Evolutionary conservation across 2,888 invertebrate species (phyloP), one percentile per base, ranked within the genome.

Genomic region (Eupithecia subfuscata): DNA sequence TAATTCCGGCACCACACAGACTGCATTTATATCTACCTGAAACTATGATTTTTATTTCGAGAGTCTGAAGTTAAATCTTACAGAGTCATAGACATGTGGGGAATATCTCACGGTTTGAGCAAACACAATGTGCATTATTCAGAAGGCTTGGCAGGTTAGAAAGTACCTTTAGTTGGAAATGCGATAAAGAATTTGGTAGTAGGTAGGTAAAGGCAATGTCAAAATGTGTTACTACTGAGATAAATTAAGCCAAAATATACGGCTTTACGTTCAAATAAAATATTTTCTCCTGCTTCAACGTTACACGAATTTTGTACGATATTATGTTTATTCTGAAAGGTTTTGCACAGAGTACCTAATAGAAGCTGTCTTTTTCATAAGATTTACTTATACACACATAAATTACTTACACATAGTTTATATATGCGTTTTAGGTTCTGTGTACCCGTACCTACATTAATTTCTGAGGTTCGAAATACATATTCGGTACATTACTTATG

Each of bases 51-150:
- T 18, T 48, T 48, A 48, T 48, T 18, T 48, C 18, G 48, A 63
- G 22, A 63, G 7, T 14, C 22, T 25, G 14, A 14, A 63, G 25
- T 25, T 22, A 25, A 25, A 63, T 63, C 60, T 5, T 25, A 8
- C 30, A 63, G 63, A 63, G 7, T 30, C 63, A 63, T 56, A 34
- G 25, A 65, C 71, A 71, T 43, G 69, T 72, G 64, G 48, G 22
- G 64, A 64, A 65, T 71, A 71, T 70, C 70, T 48, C 70, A 67
- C 73, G 60, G 67, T 60, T 34, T n/a, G 67, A 37, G 30, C 30
- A 22, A 25, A 22, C 14, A 52, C 22, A 56, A 60, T 37, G 48
- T 68, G 70, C 73, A 73, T 73, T 73, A 73, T 73, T 70, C 75
- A 75, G 34, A 43, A 70, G 70, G 18, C 52, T 56, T 56, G 52